Percentiles rank a stretch among this genome's conserved stretches.
These are phyloP conservation scores for Galeruca laticollis DNA, from an alignment of 2,888 invertebrate species.

Conservation along the genomic window DNA sequence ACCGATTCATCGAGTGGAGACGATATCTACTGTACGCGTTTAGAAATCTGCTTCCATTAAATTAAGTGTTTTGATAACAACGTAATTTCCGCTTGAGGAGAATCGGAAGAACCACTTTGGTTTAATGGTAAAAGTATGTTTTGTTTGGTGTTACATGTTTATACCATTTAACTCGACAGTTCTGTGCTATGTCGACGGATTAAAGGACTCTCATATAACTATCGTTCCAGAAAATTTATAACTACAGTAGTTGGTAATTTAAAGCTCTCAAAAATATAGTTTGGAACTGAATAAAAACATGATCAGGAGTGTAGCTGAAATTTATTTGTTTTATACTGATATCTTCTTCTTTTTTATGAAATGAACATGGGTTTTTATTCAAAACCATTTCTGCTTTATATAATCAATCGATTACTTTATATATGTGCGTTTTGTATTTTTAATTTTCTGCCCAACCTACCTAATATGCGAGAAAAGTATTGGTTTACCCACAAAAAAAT, in stretches of 20 bases:
- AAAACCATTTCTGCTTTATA: no score
- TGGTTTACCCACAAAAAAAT: no score
- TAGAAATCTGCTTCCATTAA: conserved; percentile 40
- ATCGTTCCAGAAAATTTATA: conserved; percentile 24
- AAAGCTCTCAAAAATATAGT: neutral
- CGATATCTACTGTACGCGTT: conserved; percentile 23
- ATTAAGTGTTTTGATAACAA: conserved; percentile 56
- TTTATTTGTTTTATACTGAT: no score
- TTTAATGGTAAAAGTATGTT: conserved; percentile 38
- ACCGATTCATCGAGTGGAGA: conserved; percentile 12
- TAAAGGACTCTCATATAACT: conserved; percentile 29
- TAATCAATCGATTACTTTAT: no score
- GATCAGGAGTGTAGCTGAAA: no score
- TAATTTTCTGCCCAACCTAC: no score
- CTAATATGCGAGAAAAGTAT: no score
- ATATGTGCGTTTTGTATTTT: no score
- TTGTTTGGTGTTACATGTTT: conserved; percentile 60
- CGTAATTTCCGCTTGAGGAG: conserved; percentile 57
- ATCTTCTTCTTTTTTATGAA: no score
- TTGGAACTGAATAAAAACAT: conserved; percentile 1
- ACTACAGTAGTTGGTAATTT: neutral
- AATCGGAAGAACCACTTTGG: conserved; percentile 58
- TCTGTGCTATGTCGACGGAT: conserved; percentile 28
- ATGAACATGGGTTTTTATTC: no score
- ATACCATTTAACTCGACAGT: conserved; percentile 62